Conservation (phyloP, 1,140 invertebrate genomes). For the Triops longicaudatus region DNA sequence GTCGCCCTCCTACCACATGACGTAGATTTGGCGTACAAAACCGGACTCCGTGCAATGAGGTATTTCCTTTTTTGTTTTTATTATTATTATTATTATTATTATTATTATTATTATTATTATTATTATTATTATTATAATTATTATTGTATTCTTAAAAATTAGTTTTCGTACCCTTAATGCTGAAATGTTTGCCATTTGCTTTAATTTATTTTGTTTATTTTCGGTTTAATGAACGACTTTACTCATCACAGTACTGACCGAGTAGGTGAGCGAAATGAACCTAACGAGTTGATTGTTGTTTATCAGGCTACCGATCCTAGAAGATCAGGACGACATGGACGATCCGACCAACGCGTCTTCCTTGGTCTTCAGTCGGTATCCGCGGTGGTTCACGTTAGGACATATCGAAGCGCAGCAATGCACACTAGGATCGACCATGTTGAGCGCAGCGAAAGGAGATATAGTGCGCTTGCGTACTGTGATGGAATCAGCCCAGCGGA, state of each 20-base stretch:
- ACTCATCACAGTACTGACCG: too few species aligned
- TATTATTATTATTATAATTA: too few species aligned
- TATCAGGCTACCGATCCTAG: constrained; percentile 60
- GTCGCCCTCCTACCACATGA: constrained; percentile 58
- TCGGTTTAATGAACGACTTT: too few species aligned
- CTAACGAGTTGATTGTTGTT: constrained; percentile 21
- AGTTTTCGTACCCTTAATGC: too few species aligned
- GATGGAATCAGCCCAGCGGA: constrained; percentile 62
- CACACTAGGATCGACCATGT: constrained; percentile 64
- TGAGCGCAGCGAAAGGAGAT: constrained; percentile 58
- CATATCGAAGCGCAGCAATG: constrained; percentile 75
- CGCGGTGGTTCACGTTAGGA: constrained; percentile 60
- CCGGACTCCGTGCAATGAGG: constrained; percentile 51
- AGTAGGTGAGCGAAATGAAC: too few species aligned
- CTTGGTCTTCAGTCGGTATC: constrained; percentile 49
- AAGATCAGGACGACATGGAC: constrained; percentile 59
- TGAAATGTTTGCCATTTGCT: neutral
- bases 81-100: too few species aligned
- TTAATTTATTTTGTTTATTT: too few species aligned
- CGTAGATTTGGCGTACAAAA: constrained; percentile 63
- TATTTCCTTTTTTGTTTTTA: constrained; percentile 37
- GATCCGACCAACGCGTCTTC: constrained; percentile 40
- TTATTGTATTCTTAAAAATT: too few species aligned
- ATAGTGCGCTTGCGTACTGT: constrained; percentile 57
- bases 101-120: too few species aligned